A percentile compares a stretch with the other conserved stretches of the same genome.
These are phyloP conservation scores for Solenopsis invicta DNA, from an alignment of 1,140 invertebrate genomes.

Conservation along the genomic window DNA sequence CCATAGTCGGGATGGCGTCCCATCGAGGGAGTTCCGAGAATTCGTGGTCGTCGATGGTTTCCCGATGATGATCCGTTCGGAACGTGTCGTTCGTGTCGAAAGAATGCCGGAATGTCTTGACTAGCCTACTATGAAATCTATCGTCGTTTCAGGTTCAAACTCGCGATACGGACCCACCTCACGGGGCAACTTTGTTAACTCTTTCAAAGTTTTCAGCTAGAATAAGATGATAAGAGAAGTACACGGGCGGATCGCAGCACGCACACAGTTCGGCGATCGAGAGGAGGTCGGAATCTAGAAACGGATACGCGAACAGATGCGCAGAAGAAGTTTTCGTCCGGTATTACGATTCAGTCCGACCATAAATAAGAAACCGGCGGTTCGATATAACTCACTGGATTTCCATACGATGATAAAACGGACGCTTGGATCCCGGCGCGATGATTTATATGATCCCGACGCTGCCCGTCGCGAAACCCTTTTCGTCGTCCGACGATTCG, in stretches of 20 bases:
- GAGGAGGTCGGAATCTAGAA: slow-evolving; percentile 6
- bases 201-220: background rate
- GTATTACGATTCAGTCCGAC: slow-evolving; percentile 65
- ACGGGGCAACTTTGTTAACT: background rate
- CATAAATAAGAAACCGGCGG: slow-evolving; percentile 83
- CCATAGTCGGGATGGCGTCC: slow-evolving; percentile 50
- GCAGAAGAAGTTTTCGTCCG: slow-evolving; percentile 40
- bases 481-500: slow-evolving; percentile 18
- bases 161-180: background rate
- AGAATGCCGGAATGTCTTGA: background rate
- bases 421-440: slow-evolving; percentile 77
- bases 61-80: slow-evolving; percentile 20
- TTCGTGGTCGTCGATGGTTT: slow-evolving; percentile 63
- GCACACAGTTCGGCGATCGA: background rate
- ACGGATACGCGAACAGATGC: slow-evolving; percentile 47
- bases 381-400: slow-evolving; percentile 84
- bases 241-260: background rate
- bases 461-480: slow-evolving; percentile 76
- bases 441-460: slow-evolving; percentile 84
- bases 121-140: slow-evolving; percentile 7
- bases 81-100: background rate
- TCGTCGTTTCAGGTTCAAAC: background rate
- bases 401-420: slow-evolving; percentile 86
- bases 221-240: slow-evolving; percentile 2
- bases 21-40: slow-evolving; percentile 61